These are phyloP conservation scores for Gryllus longicercus DNA, from an alignment of 2,888 invertebrate genomes.

Conservation along the genomic window DNA sequence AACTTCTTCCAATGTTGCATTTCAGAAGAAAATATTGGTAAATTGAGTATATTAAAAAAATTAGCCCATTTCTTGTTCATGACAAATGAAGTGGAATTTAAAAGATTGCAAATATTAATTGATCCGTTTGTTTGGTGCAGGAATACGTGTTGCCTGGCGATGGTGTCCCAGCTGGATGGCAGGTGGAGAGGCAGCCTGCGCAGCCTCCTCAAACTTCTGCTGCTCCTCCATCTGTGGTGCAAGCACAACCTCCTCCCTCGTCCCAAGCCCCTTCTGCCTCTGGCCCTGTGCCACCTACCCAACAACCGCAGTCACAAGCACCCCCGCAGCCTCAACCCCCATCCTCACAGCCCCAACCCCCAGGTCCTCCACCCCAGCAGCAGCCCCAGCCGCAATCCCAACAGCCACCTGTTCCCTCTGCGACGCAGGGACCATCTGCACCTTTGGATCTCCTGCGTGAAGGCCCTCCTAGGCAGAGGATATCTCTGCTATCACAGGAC, in stretches of 20 bases:
- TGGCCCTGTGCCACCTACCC: not conserved
- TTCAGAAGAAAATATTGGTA: no score
- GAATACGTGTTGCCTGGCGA: not conserved
- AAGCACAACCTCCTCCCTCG: not conserved
- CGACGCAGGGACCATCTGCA: conserved; percentile 38
- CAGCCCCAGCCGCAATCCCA: conserved; percentile 35
- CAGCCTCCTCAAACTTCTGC: conserved; percentile 3
- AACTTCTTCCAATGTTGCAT: no score
- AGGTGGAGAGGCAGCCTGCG: conserved; percentile 22
- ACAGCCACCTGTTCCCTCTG: conserved; percentile 41
- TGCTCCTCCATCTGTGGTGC: conserved; percentile 1
- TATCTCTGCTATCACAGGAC: conserved; percentile 63
- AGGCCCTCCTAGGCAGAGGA: conserved; percentile 50
- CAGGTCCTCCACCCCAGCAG: conserved; percentile 28
- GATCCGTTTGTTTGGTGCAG: not conserved
- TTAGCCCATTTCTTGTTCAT: no score
- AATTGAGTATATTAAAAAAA: no score
- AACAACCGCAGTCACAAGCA: conserved; percentile 28
- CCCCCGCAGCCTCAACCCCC: conserved; percentile 25
- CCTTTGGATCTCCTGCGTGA: not conserved
- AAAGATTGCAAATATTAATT: no score
- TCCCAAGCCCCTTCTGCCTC: not conserved
- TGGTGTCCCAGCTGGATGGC: not conserved
- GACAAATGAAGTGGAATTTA: no score
- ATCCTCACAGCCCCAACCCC: conserved; percentile 26